A percentile compares a stretch with the other conserved stretches of the same genome.
These are phyloP conservation scores for Drosophila helvetica DNA, from an alignment of 2,888 invertebrate genomes.

Conservation along the genomic window DNA sequence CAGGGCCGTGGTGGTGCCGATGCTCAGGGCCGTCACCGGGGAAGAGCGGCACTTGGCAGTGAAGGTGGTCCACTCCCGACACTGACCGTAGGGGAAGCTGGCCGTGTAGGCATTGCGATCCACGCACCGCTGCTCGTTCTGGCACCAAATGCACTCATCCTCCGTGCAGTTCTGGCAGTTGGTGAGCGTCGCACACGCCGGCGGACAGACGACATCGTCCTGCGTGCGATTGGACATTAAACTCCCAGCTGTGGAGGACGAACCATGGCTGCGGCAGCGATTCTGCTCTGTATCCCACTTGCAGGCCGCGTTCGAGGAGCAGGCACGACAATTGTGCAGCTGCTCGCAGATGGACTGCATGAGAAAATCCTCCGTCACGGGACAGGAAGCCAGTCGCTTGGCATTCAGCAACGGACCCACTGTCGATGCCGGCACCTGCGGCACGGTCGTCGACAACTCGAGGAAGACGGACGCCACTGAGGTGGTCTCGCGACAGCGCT, in stretches of 20 bases:
- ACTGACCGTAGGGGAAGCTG: constrained; percentile 98
- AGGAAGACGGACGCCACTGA: constrained; percentile 73
- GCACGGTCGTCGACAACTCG: constrained; percentile 53
- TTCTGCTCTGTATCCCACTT: constrained; percentile 87
- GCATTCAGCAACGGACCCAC: constrained; percentile 81
- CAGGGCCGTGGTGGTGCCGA: constrained; percentile 68
- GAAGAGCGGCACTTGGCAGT: constrained; percentile 83
- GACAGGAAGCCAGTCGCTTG: constrained; percentile 87
- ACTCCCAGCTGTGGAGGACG: constrained; percentile 50
- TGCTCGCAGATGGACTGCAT: constrained; percentile 89
- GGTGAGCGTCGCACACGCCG: constrained; percentile 91
- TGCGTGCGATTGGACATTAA: constrained; percentile 74
- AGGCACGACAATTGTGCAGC: constrained; percentile 94
- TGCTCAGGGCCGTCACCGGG: constrained; percentile 58
- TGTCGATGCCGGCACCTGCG: constrained; percentile 49
- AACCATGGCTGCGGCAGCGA: constrained; percentile 84
- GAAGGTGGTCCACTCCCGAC: constrained; percentile 96
- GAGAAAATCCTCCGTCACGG: constrained; percentile 83
- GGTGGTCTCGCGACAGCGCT: constrained; percentile 85
- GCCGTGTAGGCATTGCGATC: constrained; percentile 98
- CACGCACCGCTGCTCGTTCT: constrained; percentile 95
- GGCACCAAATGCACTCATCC: constrained; percentile 98
- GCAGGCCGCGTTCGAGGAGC: constrained; percentile 87
- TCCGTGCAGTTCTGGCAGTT: constrained; percentile 96
- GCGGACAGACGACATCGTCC: constrained; percentile 87